phyloP scores from a whole-genome alignment of 2,888 invertebrate genomes.

The Hybos culiciformis region DNA sequence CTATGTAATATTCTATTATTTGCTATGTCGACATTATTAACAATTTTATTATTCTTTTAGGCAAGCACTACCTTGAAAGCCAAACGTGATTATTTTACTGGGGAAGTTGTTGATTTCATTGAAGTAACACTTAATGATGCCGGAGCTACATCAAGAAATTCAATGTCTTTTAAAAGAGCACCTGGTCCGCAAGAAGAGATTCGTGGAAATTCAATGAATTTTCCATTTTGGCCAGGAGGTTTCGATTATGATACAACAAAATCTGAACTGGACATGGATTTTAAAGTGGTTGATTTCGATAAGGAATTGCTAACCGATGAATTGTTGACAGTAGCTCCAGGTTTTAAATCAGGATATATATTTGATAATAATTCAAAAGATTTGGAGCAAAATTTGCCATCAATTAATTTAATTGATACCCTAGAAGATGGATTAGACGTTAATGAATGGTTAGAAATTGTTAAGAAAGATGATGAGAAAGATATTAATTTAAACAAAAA shows the following conservation, averaged over 20 bases:
- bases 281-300: too few species aligned
- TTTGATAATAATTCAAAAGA: too few species aligned
- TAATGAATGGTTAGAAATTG: constrained; percentile 28
- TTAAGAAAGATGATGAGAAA: constrained; percentile 11
- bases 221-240: constrained; percentile 81
- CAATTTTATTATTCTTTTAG: too few species aligned
- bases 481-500: not conserved
- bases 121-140: constrained; percentile 45
- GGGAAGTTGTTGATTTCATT: constrained; percentile 55
- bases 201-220: constrained; percentile 63
- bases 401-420: constrained; percentile 28
- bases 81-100: constrained; percentile 56
- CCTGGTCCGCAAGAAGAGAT: constrained; percentile 58
- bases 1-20: too few species aligned
- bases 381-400: constrained; percentile 17
- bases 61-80: constrained; percentile 30
- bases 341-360: not conserved
- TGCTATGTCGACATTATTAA: too few species aligned
- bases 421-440: constrained; percentile 29
- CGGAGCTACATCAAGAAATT: constrained; percentile 55
- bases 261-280: constrained; percentile 5
- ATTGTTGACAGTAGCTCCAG: constrained; percentile 16
- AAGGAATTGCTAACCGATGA: too few species aligned
- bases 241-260: too few species aligned
- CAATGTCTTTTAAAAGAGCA: constrained; percentile 64